A percentile compares a stretch with the other conserved stretches of the same genome.
These are phyloP conservation scores for Aurelia coerulea DNA, from an alignment of 30 jellyfish, hydroid and myxozoan species.

Conservation along the genomic window DNA sequence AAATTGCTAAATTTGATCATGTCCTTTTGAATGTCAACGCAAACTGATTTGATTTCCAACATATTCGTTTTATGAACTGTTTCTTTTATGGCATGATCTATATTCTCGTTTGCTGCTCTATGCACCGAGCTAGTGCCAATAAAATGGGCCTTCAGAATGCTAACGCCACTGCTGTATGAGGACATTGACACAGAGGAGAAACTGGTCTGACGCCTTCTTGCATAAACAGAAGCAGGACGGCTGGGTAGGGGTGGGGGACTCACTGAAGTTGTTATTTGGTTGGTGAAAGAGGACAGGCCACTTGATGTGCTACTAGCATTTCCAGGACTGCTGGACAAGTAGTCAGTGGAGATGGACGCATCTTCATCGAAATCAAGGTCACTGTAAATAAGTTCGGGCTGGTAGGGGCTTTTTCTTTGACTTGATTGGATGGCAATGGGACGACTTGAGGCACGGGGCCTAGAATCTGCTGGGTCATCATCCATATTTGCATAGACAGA, in stretches of 20 bases:
- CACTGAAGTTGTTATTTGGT: slow-evolving; percentile 39
- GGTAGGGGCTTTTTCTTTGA: neutral
- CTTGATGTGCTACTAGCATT: slow-evolving; percentile 85
- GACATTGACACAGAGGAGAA: slow-evolving; percentile 72
- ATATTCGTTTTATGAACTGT: slow-evolving; percentile 78
- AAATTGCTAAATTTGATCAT: slow-evolving; percentile 57
- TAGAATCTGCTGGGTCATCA: slow-evolving; percentile 15
- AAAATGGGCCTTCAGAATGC: slow-evolving; percentile 67
- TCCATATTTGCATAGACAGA: slow-evolving; percentile 71
- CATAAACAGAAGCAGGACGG: slow-evolving; percentile 74
- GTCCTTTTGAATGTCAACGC: slow-evolving; percentile 66
- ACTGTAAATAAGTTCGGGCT: slow-evolving; percentile 70
- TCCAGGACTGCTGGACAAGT: slow-evolving; percentile 79
- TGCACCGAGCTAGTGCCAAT: slow-evolving; percentile 78
- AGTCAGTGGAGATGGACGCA: slow-evolving; percentile 44
- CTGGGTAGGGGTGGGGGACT: slow-evolving; percentile 87
- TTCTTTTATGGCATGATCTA: slow-evolving; percentile 75
- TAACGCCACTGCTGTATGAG: slow-evolving; percentile 43
- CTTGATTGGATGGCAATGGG: slow-evolving; percentile 60
- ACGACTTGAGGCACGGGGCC: slow-evolving; percentile 74
- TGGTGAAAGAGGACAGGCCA: slow-evolving; percentile 61
- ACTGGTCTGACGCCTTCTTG: slow-evolving; percentile 68
- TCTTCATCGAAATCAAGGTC: slow-evolving; percentile 69
- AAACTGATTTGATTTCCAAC: slow-evolving; percentile 76
- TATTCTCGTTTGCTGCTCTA: slow-evolving; percentile 45